A percentile compares a stretch with the other conserved stretches of the same genome.
Evolutionary conservation across 2,888 invertebrate genomes (phyloP).

Genomic region (Eilema depressum): DNA sequence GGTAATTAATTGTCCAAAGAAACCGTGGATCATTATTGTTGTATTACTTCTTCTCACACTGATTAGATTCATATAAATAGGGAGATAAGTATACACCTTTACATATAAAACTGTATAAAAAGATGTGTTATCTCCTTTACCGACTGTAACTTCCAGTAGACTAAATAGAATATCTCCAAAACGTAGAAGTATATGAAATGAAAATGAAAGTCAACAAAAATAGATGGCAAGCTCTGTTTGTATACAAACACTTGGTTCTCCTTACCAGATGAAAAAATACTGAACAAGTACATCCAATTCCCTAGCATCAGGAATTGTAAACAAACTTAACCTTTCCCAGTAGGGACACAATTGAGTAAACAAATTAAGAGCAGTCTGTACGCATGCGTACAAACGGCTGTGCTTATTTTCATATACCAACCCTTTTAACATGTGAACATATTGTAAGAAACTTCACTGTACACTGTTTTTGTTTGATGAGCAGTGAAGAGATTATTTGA

Average conservation of each 20-base stretch:
- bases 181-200: not conserved
- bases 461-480: slow-evolving; percentile 38
- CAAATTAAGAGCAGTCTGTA: slow-evolving; percentile 38
- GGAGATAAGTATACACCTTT: too few relatives aligned
- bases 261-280: slow-evolving; percentile 7
- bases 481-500: slow-evolving; percentile 29
- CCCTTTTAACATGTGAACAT: slow-evolving; percentile 41
- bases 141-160: not conserved
- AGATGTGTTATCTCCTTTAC: too few relatives aligned
- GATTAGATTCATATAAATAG: not conserved
- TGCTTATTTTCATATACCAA: slow-evolving; percentile 49
- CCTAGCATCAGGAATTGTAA: slow-evolving; percentile 32
- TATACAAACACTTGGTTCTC: slow-evolving; percentile 1
- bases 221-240: not conserved
- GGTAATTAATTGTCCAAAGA: too few relatives aligned
- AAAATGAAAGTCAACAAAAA: not conserved
- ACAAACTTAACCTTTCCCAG: slow-evolving; percentile 49
- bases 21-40: not conserved
- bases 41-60: not conserved
- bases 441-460: slow-evolving; percentile 32
- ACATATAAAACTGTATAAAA: too few relatives aligned
- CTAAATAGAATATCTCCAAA: not conserved
- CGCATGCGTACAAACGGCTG: slow-evolving; percentile 37
- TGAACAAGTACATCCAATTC: slow-evolving; percentile 3
- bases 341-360: slow-evolving; percentile 46